Conservation (phyloP, 2,888 invertebrate genomes). For the Azorinus chamasolen region DNA sequence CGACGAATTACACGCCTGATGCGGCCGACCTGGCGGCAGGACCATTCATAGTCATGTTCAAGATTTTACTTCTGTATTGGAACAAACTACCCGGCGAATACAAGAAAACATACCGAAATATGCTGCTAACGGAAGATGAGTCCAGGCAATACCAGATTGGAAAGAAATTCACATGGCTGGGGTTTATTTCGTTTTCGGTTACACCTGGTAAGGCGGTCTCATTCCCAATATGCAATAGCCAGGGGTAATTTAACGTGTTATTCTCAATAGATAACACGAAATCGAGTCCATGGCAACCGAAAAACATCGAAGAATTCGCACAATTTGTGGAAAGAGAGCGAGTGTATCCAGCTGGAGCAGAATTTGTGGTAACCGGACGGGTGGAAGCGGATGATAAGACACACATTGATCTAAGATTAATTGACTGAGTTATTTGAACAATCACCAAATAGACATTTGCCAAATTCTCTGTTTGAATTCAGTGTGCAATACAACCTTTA, state of each 20-base stretch:
- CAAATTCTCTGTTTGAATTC: too few species aligned
- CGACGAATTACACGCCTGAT: conserved; percentile 47
- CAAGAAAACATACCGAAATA: conserved; percentile 47
- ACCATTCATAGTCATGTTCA: conserved; percentile 59
- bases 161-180: conserved; percentile 52
- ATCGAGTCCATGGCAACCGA: conserved; percentile 41
- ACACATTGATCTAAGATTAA: background rate
- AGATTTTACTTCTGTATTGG: conserved; percentile 60
- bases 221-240: conserved; percentile 51
- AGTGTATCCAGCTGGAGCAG: conserved; percentile 61
- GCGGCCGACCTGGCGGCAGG: conserved; percentile 58
- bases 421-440: too few species aligned
- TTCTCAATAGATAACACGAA: conserved; percentile 55
- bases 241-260: conserved; percentile 21
- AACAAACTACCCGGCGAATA: conserved; percentile 32
- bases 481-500: too few species aligned
- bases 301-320: conserved; percentile 57
- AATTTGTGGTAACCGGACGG: conserved; percentile 38
- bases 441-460: too few species aligned
- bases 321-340: conserved; percentile 54
- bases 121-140: conserved; percentile 40
- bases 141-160: conserved; percentile 47
- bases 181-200: conserved; percentile 58
- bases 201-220: conserved; percentile 22
- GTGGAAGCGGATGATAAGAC: background rate